phyloP scores from a whole-genome alignment of 37 sponge, comb jelly and placozoan species.

The Aplysina aerophoba region DNA sequence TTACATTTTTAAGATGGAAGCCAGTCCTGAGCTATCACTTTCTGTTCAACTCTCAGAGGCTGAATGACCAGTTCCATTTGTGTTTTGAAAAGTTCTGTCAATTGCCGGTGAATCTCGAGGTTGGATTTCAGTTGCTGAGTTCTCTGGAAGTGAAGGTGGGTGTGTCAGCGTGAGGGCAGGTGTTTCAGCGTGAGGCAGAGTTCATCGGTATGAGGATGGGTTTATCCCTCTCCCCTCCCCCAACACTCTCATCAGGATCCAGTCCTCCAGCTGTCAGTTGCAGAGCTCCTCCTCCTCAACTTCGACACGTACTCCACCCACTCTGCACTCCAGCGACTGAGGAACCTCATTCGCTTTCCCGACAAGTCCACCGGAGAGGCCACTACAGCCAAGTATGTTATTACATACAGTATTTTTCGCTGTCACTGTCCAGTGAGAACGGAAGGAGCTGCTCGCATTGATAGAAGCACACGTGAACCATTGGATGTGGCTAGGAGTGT shows the following conservation, averaged over 20 bases:
- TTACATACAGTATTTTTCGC: neutral
- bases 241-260: conserved; percentile 26
- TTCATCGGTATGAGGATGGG: conserved; percentile 38
- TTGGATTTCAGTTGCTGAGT: neutral
- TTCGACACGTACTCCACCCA: neutral
- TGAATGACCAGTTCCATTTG: neutral
- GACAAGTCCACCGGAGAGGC: too few relatives aligned
- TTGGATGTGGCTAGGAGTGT: neutral
- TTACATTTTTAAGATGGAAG: too few relatives aligned
- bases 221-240: neutral
- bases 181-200: conserved; percentile 16
- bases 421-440: too few relatives aligned
- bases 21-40: too few relatives aligned
- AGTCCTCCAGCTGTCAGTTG: neutral
- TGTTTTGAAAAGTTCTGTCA: neutral
- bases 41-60: neutral
- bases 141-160: conserved; percentile 5
- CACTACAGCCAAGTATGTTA: neutral
- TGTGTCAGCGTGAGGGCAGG: neutral
- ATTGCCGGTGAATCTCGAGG: neutral
- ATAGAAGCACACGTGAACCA: too few relatives aligned
- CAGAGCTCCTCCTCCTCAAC: neutral
- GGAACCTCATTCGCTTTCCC: neutral
- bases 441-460: too few relatives aligned
- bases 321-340: neutral